Conservation (phyloP, 2,113 vertebrate genomes). For the Trochalopteron elliotii region DNA sequence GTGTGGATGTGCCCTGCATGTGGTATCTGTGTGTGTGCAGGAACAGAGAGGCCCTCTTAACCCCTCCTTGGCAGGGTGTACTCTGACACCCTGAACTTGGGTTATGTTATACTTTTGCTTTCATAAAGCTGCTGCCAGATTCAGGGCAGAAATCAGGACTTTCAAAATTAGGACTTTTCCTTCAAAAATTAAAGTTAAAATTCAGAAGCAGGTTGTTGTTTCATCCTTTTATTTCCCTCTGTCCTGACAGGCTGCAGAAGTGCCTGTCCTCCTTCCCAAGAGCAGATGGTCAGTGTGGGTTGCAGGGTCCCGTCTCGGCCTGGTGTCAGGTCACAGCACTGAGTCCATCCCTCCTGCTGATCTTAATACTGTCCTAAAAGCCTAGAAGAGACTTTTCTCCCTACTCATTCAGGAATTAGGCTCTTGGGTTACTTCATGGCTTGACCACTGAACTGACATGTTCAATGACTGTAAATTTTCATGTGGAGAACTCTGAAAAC, state of each 20-base stretch:
- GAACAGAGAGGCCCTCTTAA: neutral
- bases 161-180: neutral
- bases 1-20: neutral
- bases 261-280: neutral
- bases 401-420: neutral
- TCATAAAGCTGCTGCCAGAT: neutral
- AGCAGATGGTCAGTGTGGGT: rapidly evolving
- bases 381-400: neutral
- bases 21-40: neutral
- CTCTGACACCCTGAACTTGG: rapidly evolving
- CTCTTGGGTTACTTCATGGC: neutral
- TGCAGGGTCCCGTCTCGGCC: neutral
- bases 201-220: neutral
- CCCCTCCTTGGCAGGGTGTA: neutral
- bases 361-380: neutral
- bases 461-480: neutral
- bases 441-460: neutral
- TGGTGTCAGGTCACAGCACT: rapidly evolving
- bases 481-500: neutral
- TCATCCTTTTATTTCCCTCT: neutral
- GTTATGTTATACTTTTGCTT: neutral
- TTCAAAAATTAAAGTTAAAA: neutral
- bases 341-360: neutral
- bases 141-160: neutral
- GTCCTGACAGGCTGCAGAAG: neutral